These are phyloP conservation scores for Heloderma charlesbogerti DNA, from an alignment of 2,113 vertebrate species.

Conservation along the genomic window DNA sequence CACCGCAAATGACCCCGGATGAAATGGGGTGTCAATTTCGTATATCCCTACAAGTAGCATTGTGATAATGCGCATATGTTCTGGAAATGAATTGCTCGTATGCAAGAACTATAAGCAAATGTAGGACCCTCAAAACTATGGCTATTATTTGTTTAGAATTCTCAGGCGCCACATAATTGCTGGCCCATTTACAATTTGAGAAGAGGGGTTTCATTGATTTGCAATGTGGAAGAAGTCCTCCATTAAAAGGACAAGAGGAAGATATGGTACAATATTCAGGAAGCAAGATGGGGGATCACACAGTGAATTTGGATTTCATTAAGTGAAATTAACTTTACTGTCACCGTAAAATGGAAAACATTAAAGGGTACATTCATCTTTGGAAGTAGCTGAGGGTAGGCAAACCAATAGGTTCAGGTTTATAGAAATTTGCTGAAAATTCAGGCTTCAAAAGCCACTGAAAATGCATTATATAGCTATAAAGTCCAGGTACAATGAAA, in stretches of 20 bases:
- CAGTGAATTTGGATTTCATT: constrained; percentile 66
- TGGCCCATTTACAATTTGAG: not conserved
- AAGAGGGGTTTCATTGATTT: not conserved
- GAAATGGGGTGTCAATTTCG: no score
- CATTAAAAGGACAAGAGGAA: constrained; percentile 45
- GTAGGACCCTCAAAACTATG: not conserved
- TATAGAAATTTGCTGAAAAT: constrained; percentile 15
- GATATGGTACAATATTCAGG: constrained; percentile 38
- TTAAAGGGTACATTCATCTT: constrained; percentile 60
- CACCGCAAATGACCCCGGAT: no score
- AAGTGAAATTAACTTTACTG: constrained; percentile 69
- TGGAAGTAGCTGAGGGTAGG: constrained; percentile 27
- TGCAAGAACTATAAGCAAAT: not conserved
- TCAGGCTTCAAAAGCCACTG: constrained; percentile 30
- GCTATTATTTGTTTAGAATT: not conserved
- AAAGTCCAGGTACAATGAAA: constrained; percentile 52
- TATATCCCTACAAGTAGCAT: no score
- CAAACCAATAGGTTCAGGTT: constrained; percentile 30
- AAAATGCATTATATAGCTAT: constrained; percentile 44
- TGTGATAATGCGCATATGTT: not conserved
- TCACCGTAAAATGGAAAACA: constrained; percentile 60
- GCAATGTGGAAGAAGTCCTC: constrained; percentile 23
- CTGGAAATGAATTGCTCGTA: not conserved
- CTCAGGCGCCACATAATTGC: not conserved
- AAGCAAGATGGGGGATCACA: constrained; percentile 31